Base-by-base conservation (phyloP, 1,140 invertebrate species). In the Heterodera carotae region DNA sequence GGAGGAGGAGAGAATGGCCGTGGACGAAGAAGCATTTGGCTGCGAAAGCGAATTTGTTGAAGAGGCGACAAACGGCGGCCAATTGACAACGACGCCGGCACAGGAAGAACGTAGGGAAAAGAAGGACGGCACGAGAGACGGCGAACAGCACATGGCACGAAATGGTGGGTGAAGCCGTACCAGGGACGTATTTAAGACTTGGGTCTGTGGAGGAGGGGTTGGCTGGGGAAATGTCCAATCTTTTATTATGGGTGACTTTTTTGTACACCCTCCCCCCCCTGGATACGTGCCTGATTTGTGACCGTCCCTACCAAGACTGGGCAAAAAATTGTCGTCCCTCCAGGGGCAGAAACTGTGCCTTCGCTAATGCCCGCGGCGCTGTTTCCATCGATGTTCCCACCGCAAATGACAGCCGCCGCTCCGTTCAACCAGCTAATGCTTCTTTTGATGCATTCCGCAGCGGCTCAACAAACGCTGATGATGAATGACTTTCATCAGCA, bases 381-480 rank as follows among this genome's bases (percentile, higher is more conserved):
- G 31, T 72, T 34, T 29, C 43, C 69, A 0, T 2, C 8, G 27
- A n/a, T 10, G 12, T 27, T 53, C 25, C 75, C 22, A 31, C 10
- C 70, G n/a, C 68, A 34, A 10, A 27, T 62, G 31, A 29, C 34
- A 6, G 53, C 60, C 22, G 29, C 66, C n/a, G 48, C 79, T 25
- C 77, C 77, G 22, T 72, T 67, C 78, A 81, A 80, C 53, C 76
- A 77, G 15, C 75, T 80, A 39, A 72, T 81, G 67, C 68, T 81
- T 34, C 69, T 66, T 29, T 15, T 78, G 48, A 79, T 69, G 77
- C 77, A 33, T 5, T 76, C 64, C 29, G 56, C 64, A 67, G 67
- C 64, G 27, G 48, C 53, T 53, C 72, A 56, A n/a, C 56, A 36
- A 25, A 18, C 53, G n/a, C 76, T 81, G 31, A 69, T 72, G 29